phyloP scores from a whole-genome alignment of 2,888 invertebrate genomes.

The Helleia helle region DNA sequence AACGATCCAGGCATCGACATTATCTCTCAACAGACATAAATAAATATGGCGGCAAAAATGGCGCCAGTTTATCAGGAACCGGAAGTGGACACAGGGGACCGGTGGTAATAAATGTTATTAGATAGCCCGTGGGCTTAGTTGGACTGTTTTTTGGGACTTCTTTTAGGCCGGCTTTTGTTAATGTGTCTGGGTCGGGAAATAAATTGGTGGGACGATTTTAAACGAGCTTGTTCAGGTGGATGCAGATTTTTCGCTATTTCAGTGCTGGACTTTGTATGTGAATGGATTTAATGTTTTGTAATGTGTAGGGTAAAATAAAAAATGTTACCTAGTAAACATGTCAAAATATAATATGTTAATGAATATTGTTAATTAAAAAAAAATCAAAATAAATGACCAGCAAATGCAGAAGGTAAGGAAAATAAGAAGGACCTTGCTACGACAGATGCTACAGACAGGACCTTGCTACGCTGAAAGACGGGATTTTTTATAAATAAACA shows the following conservation, averaged over 20 bases:
- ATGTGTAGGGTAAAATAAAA: too few species aligned
- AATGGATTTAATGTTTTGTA: too few species aligned
- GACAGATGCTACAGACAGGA: too few species aligned
- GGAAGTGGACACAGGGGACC: slow-evolving; percentile 71
- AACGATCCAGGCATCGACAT: slow-evolving; percentile 53
- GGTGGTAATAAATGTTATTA: slow-evolving; percentile 73
- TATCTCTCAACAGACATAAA: slow-evolving; percentile 66
- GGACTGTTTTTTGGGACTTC: slow-evolving; percentile 55
- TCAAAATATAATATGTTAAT: too few species aligned
- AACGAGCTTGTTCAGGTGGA: slow-evolving; percentile 32
- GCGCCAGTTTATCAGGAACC: slow-evolving; percentile 68
- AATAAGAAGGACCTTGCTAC: too few species aligned
- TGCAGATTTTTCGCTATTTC: slow-evolving; percentile 24
- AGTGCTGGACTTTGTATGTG: too few species aligned
- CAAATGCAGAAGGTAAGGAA: too few species aligned
- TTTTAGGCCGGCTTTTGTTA: slow-evolving; percentile 64
- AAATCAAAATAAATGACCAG: too few species aligned
- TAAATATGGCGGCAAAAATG: slow-evolving; percentile 74
- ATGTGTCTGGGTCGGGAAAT: slow-evolving; percentile 65
- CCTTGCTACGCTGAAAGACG: too few species aligned
- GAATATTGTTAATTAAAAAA: too few species aligned
- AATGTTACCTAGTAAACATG: too few species aligned
- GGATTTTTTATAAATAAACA: too few species aligned
- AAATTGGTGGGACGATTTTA: slow-evolving; percentile 56
- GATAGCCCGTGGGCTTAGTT: slow-evolving; percentile 72